Evolutionary conservation across 2,797 vertebrate genomes (phyloP).

Genomic region (Lepus townsendii): DNA sequence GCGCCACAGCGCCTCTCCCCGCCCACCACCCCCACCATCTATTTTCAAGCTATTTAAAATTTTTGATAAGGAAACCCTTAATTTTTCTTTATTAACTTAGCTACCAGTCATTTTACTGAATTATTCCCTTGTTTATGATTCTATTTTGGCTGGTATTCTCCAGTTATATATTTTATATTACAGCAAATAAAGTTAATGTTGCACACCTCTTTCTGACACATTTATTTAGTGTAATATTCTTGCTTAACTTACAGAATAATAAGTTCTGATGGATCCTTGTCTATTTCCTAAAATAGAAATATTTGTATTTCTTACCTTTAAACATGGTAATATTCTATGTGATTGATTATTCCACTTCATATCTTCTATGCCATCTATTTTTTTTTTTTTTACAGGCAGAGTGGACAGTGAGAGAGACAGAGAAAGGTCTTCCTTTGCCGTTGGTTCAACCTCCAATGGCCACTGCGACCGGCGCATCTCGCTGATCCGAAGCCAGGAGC

Average conservation of each 20-base stretch:
- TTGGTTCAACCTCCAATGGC: no score
- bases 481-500: no score
- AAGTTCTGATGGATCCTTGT: not conserved
- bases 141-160: not conserved
- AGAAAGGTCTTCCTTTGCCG: no score
- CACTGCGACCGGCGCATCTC: no score
- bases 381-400: not conserved
- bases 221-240: not conserved
- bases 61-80: not conserved
- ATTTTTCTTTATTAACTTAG: not conserved
- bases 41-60: not conserved
- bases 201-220: not conserved
- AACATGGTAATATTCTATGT: not conserved
- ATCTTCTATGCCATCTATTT: not conserved
- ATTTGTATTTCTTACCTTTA: not conserved
- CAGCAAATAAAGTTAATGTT: not conserved
- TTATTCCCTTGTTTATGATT: not conserved
- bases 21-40: no score
- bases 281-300: not conserved
- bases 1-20: no score
- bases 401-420: no score
- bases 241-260: not conserved
- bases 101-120: not conserved
- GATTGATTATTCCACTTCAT: not conserved
- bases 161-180: not conserved